Percentiles rank a stretch among this genome's conserved stretches.
Evolutionary conservation across 2,797 vertebrate species (phyloP).

Genomic region (Mallotus villosus): DNA sequence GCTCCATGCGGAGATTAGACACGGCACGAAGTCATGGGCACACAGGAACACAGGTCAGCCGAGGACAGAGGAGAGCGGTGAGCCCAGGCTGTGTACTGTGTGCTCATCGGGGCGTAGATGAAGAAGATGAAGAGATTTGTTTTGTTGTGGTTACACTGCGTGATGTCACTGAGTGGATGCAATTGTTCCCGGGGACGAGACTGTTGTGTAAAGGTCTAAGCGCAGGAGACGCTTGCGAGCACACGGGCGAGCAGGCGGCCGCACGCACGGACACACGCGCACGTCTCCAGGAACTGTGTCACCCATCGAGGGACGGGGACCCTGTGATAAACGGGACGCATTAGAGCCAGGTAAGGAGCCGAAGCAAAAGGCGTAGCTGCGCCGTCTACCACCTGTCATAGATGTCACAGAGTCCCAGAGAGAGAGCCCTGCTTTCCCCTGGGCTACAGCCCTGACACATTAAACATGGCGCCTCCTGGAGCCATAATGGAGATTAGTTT

Average conservation of each 20-base stretch:
- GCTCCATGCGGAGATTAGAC: too few species aligned
- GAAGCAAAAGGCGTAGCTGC: background rate
- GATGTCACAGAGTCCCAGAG: slow-evolving; percentile 29
- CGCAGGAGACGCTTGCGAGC: background rate
- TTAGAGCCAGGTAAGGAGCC: slow-evolving; percentile 10
- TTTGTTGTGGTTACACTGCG: too few species aligned
- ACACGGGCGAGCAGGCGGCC: background rate
- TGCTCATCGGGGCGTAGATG: too few species aligned
- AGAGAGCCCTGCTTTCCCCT: slow-evolving; percentile 16
- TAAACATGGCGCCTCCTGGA: slow-evolving; percentile 33
- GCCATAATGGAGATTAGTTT: slow-evolving; percentile 53
- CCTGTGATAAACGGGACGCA: slow-evolving; percentile 34
- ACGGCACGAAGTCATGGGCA: too few species aligned
- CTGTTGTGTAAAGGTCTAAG: too few species aligned
- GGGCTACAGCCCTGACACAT: slow-evolving; percentile 48
- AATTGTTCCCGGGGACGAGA: too few species aligned
- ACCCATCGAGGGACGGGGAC: background rate
- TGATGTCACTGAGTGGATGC: too few species aligned
- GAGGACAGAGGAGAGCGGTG: too few species aligned
- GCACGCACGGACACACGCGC: background rate
- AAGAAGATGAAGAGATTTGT: too few species aligned
- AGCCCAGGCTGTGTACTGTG: too few species aligned
- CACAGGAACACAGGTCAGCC: too few species aligned
- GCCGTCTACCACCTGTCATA: slow-evolving; percentile 26
- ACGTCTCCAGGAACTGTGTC: background rate